These are phyloP conservation scores for Euthynnus affinis DNA, from an alignment of 2,797 vertebrate species.

Conservation along the genomic window DNA sequence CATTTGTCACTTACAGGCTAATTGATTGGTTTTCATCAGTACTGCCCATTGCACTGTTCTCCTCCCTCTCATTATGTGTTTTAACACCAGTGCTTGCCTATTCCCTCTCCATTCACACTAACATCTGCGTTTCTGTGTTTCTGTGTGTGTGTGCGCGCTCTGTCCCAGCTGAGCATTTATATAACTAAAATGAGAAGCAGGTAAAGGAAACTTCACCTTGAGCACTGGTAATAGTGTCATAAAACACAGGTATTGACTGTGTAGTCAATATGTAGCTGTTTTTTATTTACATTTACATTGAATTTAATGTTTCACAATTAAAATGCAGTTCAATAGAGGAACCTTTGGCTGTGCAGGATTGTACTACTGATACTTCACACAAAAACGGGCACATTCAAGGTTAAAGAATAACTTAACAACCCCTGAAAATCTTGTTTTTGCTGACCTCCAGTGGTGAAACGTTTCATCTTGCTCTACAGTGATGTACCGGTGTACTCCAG, in stretches of 20 bases:
- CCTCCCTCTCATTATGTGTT: slow-evolving; percentile 30
- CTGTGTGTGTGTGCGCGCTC: slow-evolving; percentile 18
- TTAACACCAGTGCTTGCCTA: slow-evolving; percentile 13
- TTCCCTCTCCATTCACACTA: slow-evolving; percentile 14
- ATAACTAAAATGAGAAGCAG: slow-evolving; percentile 10
- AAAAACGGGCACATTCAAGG: too few relatives aligned
- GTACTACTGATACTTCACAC: too few relatives aligned
- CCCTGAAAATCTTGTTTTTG: too few relatives aligned
- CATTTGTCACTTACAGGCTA: slow-evolving; percentile 57
- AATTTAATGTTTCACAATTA: not conserved
- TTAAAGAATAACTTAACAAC: too few relatives aligned
- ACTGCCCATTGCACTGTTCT: slow-evolving; percentile 12
- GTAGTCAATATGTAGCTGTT: not conserved
- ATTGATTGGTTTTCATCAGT: slow-evolving; percentile 58
- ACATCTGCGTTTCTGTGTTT: slow-evolving; percentile 6
- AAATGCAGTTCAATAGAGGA: not conserved
- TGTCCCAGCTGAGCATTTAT: not conserved
- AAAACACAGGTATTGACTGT: not conserved
- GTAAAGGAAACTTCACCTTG: slow-evolving; percentile 7
- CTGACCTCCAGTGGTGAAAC: too few relatives aligned
- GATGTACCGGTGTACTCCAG: too few relatives aligned
- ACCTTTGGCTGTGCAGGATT: not conserved
- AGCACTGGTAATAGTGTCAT: slow-evolving; percentile 2
- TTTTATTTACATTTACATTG: not conserved
- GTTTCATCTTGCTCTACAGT: too few relatives aligned